Conservation (phyloP, 2,113 vertebrate species). For the Cromileptes altivelis region DNA sequence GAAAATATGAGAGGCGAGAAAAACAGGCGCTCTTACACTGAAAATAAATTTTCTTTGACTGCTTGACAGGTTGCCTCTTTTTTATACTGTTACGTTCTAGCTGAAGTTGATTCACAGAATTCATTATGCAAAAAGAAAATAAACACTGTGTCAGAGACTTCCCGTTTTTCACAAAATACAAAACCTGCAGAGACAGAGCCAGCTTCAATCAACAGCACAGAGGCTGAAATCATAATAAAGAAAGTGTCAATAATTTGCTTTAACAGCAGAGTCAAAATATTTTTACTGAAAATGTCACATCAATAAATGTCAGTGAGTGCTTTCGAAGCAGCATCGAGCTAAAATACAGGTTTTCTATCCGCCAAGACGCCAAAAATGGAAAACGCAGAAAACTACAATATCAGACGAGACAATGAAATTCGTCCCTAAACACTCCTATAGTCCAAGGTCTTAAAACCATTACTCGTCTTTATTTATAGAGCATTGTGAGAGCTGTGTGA, state of each 20-base stretch:
- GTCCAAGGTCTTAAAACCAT: conserved; percentile 37
- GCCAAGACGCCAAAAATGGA: conserved; percentile 14
- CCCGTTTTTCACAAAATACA: neutral
- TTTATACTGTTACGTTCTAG: neutral
- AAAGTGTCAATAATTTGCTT: neutral
- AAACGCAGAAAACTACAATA: neutral
- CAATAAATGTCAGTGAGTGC: conserved; percentile 7
- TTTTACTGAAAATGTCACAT: conserved; percentile 4
- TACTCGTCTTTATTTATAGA: conserved; percentile 64
- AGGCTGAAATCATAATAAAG: neutral
- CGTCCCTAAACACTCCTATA: conserved; percentile 22
- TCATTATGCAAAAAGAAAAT: neutral
- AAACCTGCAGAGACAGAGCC: neutral
- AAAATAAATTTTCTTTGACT: neutral
- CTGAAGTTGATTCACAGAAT: neutral
- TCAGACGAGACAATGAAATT: conserved; percentile 39
- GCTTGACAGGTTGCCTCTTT: neutral
- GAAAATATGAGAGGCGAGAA: neutral
- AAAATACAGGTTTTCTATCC: neutral
- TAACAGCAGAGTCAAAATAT: neutral
- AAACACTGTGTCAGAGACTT: neutral
- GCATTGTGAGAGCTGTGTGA: conserved; percentile 61
- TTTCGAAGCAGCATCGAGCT: neutral
- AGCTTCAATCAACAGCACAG: neutral
- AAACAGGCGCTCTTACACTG: neutral